Base-by-base conservation (phyloP, 2,113 vertebrate genomes). In the Chelonoidis abingdonii region DNA sequence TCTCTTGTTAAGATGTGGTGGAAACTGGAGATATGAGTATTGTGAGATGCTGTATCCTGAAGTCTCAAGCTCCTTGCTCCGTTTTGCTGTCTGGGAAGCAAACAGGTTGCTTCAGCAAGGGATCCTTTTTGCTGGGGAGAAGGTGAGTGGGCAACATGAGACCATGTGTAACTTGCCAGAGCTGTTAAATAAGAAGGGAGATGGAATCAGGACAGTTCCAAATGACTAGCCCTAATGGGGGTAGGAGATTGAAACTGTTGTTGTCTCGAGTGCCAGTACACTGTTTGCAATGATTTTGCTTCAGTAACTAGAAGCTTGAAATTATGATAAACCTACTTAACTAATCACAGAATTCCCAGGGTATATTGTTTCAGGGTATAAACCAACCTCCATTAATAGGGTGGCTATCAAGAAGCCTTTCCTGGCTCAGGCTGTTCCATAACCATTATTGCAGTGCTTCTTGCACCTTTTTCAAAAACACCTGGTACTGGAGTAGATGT, bases 81-180 rank as follows among this genome's bases (percentile, higher is more conserved):
- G 4, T 47, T 47, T 78, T 44, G 75, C 5, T 24, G 6, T 35
- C 10, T 5, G 3, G 25, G 22, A n/a, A 89, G 44, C 1, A 0
- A 31, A 59, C 19, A 2, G 49, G 1, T 38, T 80, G 38, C 16
- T 78, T 57, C 41, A 25, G 41, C 62, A 84, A 88, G 24, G 82
- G 49, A 44, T 62, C 13, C 41, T 78, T 13, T 2, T 8, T 1
- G 10, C 79, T 21, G 4, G 82, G 65, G 80, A 56, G 35, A 24
- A 10, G 49, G 54, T n/a, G 25, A 80, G 57, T 6, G 85, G 31
- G 13, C 22, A 82, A 19, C 13, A 6, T 21, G 4, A 29, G 50
- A 83, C 14, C 3, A 0, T 5, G 25, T 57, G 31, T 21, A 83
- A 56, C 25, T 89, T 57, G 49, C 56, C 44, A 85, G 29, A 62